Evolutionary conservation across 2,113 vertebrate species (phyloP).

Genomic region (Sitta europaea): DNA sequence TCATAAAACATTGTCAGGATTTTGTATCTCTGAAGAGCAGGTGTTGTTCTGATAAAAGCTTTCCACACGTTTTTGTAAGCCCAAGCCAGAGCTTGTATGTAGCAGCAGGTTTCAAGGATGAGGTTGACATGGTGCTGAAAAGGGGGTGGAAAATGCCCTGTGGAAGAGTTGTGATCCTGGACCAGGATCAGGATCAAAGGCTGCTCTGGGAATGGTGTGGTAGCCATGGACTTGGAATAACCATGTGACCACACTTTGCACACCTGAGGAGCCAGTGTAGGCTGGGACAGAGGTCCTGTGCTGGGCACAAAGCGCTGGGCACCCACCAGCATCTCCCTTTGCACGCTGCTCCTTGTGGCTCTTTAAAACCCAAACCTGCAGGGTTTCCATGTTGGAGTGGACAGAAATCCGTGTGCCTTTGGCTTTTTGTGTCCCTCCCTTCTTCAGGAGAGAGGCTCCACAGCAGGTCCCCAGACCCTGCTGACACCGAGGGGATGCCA

Average conservation of each 20-base stretch:
- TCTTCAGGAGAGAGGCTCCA: not conserved
- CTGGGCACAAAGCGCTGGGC: not conserved
- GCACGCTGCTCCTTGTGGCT: not conserved
- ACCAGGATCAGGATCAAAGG: not conserved
- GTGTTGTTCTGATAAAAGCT: not conserved
- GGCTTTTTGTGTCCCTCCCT: not conserved
- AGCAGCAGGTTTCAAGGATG: not conserved
- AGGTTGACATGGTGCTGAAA: not conserved
- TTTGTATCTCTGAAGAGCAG: not conserved
- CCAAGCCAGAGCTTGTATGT: not conserved
- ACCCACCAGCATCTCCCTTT: not conserved
- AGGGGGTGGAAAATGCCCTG: not conserved
- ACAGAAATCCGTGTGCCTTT: not conserved
- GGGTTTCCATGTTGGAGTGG: fast-evolving
- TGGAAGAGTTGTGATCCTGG: not conserved
- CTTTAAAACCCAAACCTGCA: not conserved
- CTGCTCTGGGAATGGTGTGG: not conserved
- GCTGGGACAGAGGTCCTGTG: not conserved
- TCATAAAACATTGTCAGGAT: not conserved
- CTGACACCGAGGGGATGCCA: not conserved
- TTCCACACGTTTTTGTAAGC: not conserved
- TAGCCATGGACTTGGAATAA: not conserved
- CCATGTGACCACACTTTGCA: not conserved
- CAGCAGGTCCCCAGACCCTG: not conserved
- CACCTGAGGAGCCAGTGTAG: fast-evolving